These are phyloP conservation scores for Habroteleia sp. DNA, from an alignment of 2,888 invertebrate species.

Conservation along the genomic window DNA sequence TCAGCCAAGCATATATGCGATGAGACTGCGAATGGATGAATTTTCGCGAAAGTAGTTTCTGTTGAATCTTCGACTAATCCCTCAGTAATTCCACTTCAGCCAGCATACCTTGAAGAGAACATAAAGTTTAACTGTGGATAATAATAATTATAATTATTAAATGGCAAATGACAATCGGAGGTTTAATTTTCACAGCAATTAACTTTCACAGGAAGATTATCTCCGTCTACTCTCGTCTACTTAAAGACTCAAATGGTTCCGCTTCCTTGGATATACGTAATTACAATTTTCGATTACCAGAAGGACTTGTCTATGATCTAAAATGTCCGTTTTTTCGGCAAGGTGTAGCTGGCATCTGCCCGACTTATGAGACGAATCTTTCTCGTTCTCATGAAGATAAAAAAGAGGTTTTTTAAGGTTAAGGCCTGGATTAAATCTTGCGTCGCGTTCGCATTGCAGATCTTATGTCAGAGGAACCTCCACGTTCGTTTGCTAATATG, in stretches of 20 bases:
- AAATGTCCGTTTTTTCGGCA: too few species aligned
- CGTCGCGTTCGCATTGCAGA: conserved; percentile 2
- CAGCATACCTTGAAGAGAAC: too few species aligned
- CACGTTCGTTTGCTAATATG: conserved; percentile 34
- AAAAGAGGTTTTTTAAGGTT: not conserved
- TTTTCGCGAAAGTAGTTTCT: too few species aligned
- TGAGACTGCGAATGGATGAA: too few species aligned
- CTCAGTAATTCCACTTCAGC: too few species aligned
- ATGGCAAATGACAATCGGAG: too few species aligned
- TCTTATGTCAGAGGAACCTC: conserved; percentile 2
- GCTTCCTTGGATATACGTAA: not conserved
- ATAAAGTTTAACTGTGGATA: too few species aligned
- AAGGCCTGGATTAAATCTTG: conserved; percentile 10
- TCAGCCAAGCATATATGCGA: conserved; percentile 29
- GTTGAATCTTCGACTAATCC: too few species aligned
- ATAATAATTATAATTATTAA: too few species aligned
- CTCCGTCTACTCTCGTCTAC: not conserved
- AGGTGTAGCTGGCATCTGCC: too few species aligned
- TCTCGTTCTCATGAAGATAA: not conserved
- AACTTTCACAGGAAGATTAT: conserved; percentile 14
- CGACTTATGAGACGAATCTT: too few species aligned
- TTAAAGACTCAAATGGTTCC: conserved; percentile 1
- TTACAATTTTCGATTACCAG: too few species aligned
- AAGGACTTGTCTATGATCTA: not conserved
- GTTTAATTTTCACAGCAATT: conserved; percentile 18